phyloP scores from a whole-genome alignment of 2,797 vertebrate species.

The Pagetopsis macropterus region DNA sequence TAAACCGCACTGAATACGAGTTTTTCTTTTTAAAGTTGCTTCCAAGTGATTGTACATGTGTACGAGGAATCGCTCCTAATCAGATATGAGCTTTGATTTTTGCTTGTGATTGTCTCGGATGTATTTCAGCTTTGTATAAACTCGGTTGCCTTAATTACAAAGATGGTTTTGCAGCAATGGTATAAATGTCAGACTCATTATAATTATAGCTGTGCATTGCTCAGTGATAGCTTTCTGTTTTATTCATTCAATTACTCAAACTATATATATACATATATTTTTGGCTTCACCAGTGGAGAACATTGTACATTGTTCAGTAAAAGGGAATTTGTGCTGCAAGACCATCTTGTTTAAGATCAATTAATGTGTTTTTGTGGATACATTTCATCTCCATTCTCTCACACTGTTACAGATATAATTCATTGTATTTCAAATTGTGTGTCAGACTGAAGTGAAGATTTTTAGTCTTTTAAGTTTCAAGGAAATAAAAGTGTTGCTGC shows the following conservation, averaged over 20 bases:
- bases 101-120: constrained; percentile 45
- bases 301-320: constrained; percentile 36
- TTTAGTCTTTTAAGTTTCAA: constrained; percentile 64
- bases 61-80: constrained; percentile 48
- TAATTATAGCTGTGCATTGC: constrained; percentile 32
- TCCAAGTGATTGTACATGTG: constrained; percentile 48
- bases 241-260: constrained; percentile 7
- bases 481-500: constrained; percentile 75
- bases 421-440: constrained; percentile 57
- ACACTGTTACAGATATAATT: constrained; percentile 57
- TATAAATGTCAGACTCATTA: constrained; percentile 16
- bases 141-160: constrained; percentile 56
- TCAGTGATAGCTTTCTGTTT: neutral
- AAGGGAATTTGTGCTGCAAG: constrained; percentile 77
- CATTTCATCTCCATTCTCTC: constrained; percentile 59
- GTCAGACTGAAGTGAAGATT: constrained; percentile 59
- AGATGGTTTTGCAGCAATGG: constrained; percentile 67
- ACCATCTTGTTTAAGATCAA: constrained; percentile 43
- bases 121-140: constrained; percentile 57
- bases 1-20: constrained; percentile 4
- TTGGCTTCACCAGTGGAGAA: constrained; percentile 9
- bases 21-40: constrained; percentile 31
- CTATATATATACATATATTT: neutral
- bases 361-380: constrained; percentile 47
- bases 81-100: constrained; percentile 47